Percentiles rank a stretch among this genome's conserved stretches.
These are phyloP conservation scores for Syngnathus scovelli DNA, from an alignment of 2,113 vertebrate genomes.

Conservation along the genomic window DNA sequence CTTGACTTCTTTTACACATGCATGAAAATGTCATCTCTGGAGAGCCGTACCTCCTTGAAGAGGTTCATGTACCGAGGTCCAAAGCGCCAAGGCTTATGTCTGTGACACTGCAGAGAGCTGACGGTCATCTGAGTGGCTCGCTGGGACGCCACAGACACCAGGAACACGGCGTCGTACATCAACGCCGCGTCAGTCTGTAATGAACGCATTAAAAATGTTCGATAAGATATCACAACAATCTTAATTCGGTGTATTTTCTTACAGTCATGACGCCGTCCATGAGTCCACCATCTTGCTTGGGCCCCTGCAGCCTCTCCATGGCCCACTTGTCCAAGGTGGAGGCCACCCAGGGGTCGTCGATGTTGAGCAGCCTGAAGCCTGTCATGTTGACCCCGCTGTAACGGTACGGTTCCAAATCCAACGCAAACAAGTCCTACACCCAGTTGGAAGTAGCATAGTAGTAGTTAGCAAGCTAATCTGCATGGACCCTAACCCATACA, in stretches of 20 bases:
- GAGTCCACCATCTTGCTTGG: slow-evolving; percentile 83
- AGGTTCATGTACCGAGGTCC: slow-evolving; percentile 93
- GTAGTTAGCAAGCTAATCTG: neutral
- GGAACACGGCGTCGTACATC: slow-evolving; percentile 94
- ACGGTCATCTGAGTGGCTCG: slow-evolving; percentile 88
- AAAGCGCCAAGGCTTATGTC: slow-evolving; percentile 96
- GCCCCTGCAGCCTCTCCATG: slow-evolving; percentile 84
- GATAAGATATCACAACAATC: too few species aligned
- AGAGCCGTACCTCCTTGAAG: slow-evolving; percentile 82
- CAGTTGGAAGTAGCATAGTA: neutral
- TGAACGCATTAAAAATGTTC: too few species aligned
- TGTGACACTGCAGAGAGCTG: slow-evolving; percentile 95
- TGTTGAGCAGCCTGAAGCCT: slow-evolving; percentile 87
- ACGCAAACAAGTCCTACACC: slow-evolving; percentile 87
- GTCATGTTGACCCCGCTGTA: slow-evolving; percentile 98
- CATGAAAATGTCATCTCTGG: neutral
- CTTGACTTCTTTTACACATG: neutral
- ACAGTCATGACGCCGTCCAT: slow-evolving; percentile 92
- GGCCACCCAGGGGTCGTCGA: slow-evolving; percentile 81
- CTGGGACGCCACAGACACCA: slow-evolving; percentile 90
- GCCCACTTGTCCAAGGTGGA: slow-evolving; percentile 90
- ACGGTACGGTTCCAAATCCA: slow-evolving; percentile 94
- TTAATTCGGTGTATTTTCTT: slow-evolving; percentile 26
- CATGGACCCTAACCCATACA: neutral
- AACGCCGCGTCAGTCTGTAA: slow-evolving; percentile 89